Base-by-base conservation (phyloP, 2,888 invertebrate genomes). In the Polylopha cassiicola region DNA sequence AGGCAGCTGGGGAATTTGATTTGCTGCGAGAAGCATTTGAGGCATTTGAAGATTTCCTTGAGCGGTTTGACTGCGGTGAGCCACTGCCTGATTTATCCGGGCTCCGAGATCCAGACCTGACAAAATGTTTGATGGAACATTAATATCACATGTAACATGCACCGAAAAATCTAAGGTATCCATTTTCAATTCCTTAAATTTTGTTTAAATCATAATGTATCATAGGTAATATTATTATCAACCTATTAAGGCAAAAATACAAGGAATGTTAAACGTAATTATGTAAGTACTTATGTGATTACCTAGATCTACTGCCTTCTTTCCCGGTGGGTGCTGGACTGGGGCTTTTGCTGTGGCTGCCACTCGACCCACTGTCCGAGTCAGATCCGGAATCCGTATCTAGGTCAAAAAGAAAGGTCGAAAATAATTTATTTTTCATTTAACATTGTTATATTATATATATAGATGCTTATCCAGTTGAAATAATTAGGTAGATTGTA, bases 321-420 rank as follows among this genome's bases (percentile, higher is more conserved):
- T 81, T 81, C 2, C 74, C 78, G 21, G 79, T 69, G 0, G 68
- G 75, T 3, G 74, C 74, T 2, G 84, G 82, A 30, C 84, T 85
- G 1, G 69, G 73, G 39, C 84, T 84, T 33, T 76, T 77, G 45
- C 84, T 85, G 37, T 55, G 73, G 47, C 85, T 85, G 0, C 61
- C 78, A 57, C 84, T 85, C 0, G 85, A 84, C 0, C 62, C 82
- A 51, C 84, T 85, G 21, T 86, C 86, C 1, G 86, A 86, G 44
- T 86, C 86, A 1, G 85, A 81, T 1, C 85, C 85, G 0, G 85
- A 84, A 43, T 86, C 86, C 18, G 80, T 75, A 29, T 78, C 81
- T 84, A 50, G 24, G 64, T 58, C 24, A 31, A 33, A 22, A 29
- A 7, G 36, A 10, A 37, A 5, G 7, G 8, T 18, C 26, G 5